Evolutionary conservation across 2,113 vertebrate species (phyloP).

Genomic region (Brachypodius melanocephalos): DNA sequence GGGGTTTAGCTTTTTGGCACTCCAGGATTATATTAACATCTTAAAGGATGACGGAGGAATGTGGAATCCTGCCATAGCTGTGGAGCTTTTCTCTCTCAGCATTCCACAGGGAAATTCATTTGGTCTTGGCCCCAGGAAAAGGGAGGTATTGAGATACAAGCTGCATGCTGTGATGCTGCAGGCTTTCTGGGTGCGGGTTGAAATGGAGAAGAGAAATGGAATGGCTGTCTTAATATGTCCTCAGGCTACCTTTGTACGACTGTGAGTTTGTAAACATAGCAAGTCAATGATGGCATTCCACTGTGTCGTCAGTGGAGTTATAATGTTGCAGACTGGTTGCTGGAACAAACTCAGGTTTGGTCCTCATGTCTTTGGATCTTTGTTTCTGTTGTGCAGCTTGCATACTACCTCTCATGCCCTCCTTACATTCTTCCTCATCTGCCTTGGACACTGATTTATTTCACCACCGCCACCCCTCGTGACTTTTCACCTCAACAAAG

Average conservation of each 20-base stretch:
- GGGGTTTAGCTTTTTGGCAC: background rate
- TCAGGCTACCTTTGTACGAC: background rate
- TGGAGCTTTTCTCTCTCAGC: background rate
- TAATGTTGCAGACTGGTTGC: background rate
- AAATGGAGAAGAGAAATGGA: background rate
- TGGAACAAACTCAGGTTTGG: background rate
- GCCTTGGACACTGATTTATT: background rate
- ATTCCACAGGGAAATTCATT: background rate
- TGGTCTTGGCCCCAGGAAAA: background rate
- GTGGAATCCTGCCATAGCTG: background rate
- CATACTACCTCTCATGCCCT: background rate
- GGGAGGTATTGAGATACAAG: background rate
- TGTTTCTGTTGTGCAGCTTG: background rate
- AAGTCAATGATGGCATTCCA: background rate
- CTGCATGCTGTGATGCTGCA: background rate
- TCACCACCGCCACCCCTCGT: background rate
- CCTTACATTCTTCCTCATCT: background rate
- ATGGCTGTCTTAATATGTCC: background rate
- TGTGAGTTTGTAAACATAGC: constrained; percentile 4
- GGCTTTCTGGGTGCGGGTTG: background rate
- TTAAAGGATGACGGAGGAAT: background rate
- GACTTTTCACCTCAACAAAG: background rate
- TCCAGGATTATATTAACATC: background rate
- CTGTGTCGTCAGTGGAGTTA: background rate
- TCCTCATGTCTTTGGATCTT: background rate